These are phyloP conservation scores for Pterobdella sp. DNA, from an alignment of 2,888 invertebrate genomes.

Conservation along the genomic window DNA sequence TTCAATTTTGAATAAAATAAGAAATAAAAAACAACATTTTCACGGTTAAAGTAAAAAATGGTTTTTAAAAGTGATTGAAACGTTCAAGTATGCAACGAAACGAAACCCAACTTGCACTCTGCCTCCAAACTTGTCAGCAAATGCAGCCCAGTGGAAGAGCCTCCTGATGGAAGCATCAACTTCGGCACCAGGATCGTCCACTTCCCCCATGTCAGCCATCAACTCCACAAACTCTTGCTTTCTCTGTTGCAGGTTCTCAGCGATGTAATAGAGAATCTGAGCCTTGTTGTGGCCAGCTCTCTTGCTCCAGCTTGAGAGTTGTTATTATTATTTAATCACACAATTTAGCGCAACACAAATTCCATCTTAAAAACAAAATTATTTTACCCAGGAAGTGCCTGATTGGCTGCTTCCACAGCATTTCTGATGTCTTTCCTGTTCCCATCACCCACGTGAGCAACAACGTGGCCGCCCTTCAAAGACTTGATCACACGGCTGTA, in stretches of 20 bases:
- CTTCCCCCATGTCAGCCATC: constrained; percentile 45
- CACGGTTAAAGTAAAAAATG: no score
- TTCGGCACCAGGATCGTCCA: constrained; percentile 43
- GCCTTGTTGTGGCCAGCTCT: constrained; percentile 51
- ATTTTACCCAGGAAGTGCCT: constrained; percentile 46
- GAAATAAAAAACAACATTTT: no score
- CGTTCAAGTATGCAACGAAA: background rate
- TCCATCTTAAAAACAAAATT: no score
- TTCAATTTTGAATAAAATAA: no score
- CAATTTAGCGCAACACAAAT: no score
- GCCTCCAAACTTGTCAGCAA: constrained; percentile 52
- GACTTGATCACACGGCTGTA: constrained; percentile 47
- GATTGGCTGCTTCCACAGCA: constrained; percentile 55
- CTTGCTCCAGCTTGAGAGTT: constrained; percentile 48
- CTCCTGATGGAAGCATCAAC: constrained; percentile 48
- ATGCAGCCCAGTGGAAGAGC: constrained; percentile 52
- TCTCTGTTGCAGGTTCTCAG: constrained; percentile 51
- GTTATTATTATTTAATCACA: background rate
- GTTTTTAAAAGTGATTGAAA: background rate
- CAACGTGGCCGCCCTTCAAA: constrained; percentile 41
- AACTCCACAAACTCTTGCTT: constrained; percentile 45
- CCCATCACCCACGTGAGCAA: constrained; percentile 49
- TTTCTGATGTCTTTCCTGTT: constrained; percentile 53
- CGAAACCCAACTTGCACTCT: constrained; percentile 45
- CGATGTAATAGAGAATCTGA: constrained; percentile 53